Evolutionary conservation across 1,140 invertebrate species (phyloP).

Genomic region (Aradophagus sp.): DNA sequence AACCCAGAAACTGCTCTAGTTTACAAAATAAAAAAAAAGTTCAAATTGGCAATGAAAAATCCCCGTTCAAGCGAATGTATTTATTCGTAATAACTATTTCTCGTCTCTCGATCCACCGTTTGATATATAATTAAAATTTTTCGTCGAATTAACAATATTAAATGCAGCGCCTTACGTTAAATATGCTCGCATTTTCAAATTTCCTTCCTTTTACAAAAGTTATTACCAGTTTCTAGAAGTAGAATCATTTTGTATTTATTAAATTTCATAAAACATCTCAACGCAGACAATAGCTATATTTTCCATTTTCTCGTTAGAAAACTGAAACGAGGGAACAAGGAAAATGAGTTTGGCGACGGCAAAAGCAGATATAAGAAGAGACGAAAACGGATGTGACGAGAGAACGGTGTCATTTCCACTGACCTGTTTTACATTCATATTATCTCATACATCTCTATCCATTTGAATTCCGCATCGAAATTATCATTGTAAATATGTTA

Average conservation of each 20-base stretch:
- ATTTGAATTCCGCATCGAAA: constrained; percentile 44
- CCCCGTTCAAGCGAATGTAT: too few species aligned
- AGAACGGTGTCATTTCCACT: constrained; percentile 63
- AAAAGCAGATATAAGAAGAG: constrained; percentile 54
- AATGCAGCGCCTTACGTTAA: constrained; percentile 15
- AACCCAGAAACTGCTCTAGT: too few species aligned
- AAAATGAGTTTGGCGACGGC: constrained; percentile 60
- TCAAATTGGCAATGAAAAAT: too few species aligned
- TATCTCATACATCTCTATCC: constrained; percentile 56
- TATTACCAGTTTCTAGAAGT: constrained; percentile 35
- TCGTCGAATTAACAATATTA: constrained; percentile 1
- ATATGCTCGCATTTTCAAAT: constrained; percentile 14
- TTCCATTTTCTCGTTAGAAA: constrained; percentile 70
- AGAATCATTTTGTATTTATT: constrained; percentile 75
- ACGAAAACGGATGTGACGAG: constrained; percentile 46
- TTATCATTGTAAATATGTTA: constrained; percentile 45
- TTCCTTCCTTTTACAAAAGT: constrained; percentile 27
- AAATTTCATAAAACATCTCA: constrained; percentile 73
- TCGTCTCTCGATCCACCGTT: too few species aligned
- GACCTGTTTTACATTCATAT: constrained; percentile 70
- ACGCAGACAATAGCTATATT: constrained; percentile 67
- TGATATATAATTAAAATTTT: not conserved
- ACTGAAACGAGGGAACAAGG: constrained; percentile 54
- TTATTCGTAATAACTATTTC: too few species aligned
- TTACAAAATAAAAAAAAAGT: too few species aligned